These are phyloP conservation scores for Drosophila orosa DNA, from an alignment of 1,140 invertebrate species.

Conservation along the genomic window DNA sequence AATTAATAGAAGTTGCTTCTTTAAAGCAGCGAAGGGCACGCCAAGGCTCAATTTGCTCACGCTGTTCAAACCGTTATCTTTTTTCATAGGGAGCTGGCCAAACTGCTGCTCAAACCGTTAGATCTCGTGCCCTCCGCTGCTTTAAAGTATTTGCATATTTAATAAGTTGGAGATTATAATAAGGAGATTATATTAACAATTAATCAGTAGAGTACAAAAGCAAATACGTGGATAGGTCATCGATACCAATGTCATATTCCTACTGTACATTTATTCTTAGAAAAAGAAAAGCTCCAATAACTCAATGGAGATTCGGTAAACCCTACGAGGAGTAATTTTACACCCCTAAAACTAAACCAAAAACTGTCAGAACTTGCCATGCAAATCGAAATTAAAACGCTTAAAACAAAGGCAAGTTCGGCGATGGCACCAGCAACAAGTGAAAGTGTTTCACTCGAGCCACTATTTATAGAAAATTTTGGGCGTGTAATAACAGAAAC, in stretches of 20 bases:
- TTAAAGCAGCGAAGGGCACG: no score
- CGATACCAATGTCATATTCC: neutral
- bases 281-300: neutral
- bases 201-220: neutral
- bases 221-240: neutral
- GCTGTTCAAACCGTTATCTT: no score
- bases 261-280: no score
- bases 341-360: neutral
- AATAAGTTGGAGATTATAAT: no score
- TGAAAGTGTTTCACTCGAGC: constrained; percentile 61
- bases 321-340: neutral
- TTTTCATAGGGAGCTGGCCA: no score
- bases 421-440: constrained; percentile 58
- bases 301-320: neutral
- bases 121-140: no score
- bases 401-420: constrained; percentile 7
- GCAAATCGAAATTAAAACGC: constrained; percentile 34
- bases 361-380: constrained; percentile 21
- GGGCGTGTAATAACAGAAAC: constrained; percentile 43
- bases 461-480: constrained; percentile 63
- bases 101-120: no score
- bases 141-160: no score
- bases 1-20: no score
- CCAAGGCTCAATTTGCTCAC: no score
- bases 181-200: no score